These are phyloP conservation scores for Alviniconcha strummeri DNA, from an alignment of 2,888 invertebrate species.

Conservation along the genomic window DNA sequence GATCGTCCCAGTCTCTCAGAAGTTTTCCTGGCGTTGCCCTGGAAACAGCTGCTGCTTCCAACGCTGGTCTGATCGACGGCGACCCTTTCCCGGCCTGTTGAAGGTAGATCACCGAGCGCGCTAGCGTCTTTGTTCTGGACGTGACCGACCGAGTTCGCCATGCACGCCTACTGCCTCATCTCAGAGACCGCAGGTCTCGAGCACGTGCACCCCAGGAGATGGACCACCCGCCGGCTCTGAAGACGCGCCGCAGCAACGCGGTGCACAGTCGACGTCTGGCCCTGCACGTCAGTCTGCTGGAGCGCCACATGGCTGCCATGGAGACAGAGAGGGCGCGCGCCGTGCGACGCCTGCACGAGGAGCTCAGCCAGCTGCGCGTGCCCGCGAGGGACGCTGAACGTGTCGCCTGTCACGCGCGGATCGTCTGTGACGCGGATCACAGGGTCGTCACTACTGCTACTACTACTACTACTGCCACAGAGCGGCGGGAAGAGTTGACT, in stretches of 20 bases:
- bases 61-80: too few species aligned
- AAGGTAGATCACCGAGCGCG: too few species aligned
- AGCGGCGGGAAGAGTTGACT: background rate
- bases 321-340: slow-evolving; percentile 16
- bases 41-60: too few species aligned
- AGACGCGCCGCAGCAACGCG: slow-evolving; percentile 18
- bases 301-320: slow-evolving; percentile 18
- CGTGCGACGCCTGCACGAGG: slow-evolving; percentile 6
- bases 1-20: too few species aligned
- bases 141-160: background rate
- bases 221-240: slow-evolving; percentile 22
- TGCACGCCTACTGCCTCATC: slow-evolving; percentile 24
- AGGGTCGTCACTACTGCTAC: too few species aligned
- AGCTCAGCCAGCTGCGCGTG: background rate
- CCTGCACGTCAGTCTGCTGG: slow-evolving; percentile 9
- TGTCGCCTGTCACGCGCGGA: background rate
- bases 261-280: slow-evolving; percentile 21
- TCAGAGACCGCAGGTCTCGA: background rate
- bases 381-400: background rate
- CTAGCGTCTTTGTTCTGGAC: too few species aligned
- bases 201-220: background rate
- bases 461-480: background rate
- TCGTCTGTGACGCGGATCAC: background rate
- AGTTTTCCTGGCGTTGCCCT: too few species aligned
- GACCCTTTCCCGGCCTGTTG: too few species aligned